A percentile compares a stretch with the other conserved stretches of the same genome.
Evolutionary conservation across 1,140 invertebrate genomes (phyloP).

Genomic region (Aphaenogaster ashmeadi): DNA sequence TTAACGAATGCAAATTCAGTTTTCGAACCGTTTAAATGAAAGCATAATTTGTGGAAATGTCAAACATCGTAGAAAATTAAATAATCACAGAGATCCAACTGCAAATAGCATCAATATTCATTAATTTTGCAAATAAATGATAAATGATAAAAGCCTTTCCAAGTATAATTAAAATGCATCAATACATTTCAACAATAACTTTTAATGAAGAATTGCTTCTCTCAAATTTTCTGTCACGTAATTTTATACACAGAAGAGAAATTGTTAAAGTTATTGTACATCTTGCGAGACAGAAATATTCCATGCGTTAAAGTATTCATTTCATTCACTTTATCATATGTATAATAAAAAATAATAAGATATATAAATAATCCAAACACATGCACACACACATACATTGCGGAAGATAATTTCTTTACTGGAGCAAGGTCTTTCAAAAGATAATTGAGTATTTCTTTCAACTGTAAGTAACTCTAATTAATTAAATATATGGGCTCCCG

Average conservation of each 20-base stretch:
- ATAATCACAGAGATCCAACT: neutral
- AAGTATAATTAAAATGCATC: slow-evolving; percentile 1
- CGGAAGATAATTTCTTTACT: neutral
- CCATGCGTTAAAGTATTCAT: neutral
- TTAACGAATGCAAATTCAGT: slow-evolving; percentile 14
- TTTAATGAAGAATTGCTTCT: neutral
- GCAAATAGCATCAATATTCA: neutral
- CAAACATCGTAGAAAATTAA: neutral
- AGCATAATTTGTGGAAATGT: neutral
- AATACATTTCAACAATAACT: neutral
- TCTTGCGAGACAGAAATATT: neutral
- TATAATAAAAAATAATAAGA: neutral
- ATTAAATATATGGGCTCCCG: neutral
- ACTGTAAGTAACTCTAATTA: neutral
- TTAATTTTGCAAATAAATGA: slow-evolving; percentile 14
- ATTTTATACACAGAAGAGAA: neutral
- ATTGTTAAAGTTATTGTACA: neutral
- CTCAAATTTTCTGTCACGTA: neutral
- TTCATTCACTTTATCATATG: neutral
- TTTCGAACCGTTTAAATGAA: neutral
- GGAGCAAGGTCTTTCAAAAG: neutral
- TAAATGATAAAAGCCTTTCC: neutral
- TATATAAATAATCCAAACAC: slow-evolving; percentile 7
- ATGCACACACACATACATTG: neutral
- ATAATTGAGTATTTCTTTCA: neutral